Evolutionary conservation across 1,140 invertebrate genomes (phyloP), one percentile per base, ranked within the genome.

Genomic region (Nautilus pompilius): DNA sequence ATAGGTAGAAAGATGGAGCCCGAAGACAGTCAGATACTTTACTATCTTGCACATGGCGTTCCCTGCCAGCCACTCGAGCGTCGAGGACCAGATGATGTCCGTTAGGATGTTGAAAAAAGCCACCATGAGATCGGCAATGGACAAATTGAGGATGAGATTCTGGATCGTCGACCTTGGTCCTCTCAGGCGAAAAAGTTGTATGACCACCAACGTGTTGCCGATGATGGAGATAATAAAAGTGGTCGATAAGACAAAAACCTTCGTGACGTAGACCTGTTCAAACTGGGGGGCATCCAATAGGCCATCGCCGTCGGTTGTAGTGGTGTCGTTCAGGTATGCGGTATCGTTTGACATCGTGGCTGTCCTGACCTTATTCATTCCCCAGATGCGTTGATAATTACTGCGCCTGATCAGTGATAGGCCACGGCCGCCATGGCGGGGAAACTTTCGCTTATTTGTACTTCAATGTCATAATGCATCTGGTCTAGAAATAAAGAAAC

Each of bases 41-140:
- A 93, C 88, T 17, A 90, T 61, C 80, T 93, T 93, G 79, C 92
- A 94, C 29, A 87, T 85, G 1, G 87, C 74, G 70, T 92, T 89
- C 3, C 91, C 91, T 4, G 88, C 91, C 34, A 88, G 80, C 91
- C 91, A 94, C 48, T 89, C 87, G 0, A 93, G 90, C 0, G 90
- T 90, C 53, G 90, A 89, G 3, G 76, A 76, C 92, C 92, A 94
- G 1, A 89, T 84, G 0, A 90, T 89, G 70, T 94, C 91, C 0
- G 89, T 90, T 2, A 87, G 86, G 55, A 93, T 87, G 76, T 91
- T 93, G 78, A 92, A 92, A 36, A 91, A 81, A 0, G 90, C 90
- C 1, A 93, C 91, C 5, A 92, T 80, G 3, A 89, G 70, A 80
- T 94, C 92, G 0, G 91, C 90, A 26, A 83, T 72, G 1, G 83